Conservation (phyloP, 2,797 vertebrate species). For the Cynopterus sphinx region DNA sequence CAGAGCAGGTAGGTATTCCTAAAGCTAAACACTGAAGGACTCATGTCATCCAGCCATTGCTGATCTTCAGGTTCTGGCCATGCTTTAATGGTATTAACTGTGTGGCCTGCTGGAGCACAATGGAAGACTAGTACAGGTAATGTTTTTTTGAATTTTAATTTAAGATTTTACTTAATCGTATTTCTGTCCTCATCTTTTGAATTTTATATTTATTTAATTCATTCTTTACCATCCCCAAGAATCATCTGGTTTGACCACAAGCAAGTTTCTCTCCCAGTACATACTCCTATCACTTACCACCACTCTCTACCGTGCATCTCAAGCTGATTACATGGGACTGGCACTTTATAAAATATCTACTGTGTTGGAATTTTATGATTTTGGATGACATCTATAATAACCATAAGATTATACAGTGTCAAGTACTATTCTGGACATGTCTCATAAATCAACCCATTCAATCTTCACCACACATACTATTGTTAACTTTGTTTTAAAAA, state of each 20-base stretch:
- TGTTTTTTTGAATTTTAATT: background rate
- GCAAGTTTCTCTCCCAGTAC: background rate
- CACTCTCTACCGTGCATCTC: background rate
- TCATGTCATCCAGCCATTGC: background rate
- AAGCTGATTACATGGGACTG: background rate
- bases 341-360: background rate
- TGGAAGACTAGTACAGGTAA: background rate
- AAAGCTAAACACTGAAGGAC: background rate
- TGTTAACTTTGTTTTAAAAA: background rate
- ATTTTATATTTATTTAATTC: background rate
- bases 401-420: background rate
- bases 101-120: background rate
- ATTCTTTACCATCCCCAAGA: background rate
- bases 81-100: accelerated
- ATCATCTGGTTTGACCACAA: background rate
- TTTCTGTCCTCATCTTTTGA: background rate
- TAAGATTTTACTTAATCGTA: background rate
- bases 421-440: background rate
- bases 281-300: background rate
- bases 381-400: background rate
- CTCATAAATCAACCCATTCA: background rate
- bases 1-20: background rate
- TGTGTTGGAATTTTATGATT: background rate
- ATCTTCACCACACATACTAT: background rate
- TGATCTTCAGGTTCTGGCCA: background rate